Conservation (phyloP, 2,113 vertebrate species). For the Burhinus oedicnemus region DNA sequence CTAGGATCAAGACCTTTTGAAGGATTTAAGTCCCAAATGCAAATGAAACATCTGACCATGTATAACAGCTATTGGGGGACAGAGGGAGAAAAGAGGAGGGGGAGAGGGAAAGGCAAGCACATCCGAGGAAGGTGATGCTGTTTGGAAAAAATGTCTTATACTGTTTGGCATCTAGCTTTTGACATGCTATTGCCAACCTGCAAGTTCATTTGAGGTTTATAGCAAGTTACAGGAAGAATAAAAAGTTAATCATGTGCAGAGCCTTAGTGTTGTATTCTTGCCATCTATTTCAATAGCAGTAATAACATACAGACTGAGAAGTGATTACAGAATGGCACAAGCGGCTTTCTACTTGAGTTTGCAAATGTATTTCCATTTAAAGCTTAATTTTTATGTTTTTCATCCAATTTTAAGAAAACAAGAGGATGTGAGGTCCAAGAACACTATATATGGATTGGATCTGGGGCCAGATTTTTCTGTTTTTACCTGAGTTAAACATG, state of each 20-base stretch:
- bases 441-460: not conserved
- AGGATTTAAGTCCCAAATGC: not conserved
- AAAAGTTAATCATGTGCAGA: conserved; percentile 49
- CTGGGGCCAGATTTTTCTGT: not conserved
- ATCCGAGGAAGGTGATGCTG: not conserved
- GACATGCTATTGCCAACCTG: conserved; percentile 38
- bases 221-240: conserved; percentile 63
- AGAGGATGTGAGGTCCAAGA: not conserved
- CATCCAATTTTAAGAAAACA: not conserved
- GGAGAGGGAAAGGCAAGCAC: not conserved
- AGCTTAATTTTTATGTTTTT: not conserved
- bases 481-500: not conserved
- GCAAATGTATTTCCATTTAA: conserved; percentile 16
- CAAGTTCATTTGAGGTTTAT: conserved; percentile 54
- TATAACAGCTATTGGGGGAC: not conserved
- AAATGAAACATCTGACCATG: not conserved
- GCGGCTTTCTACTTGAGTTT: not conserved
- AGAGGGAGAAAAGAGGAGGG: not conserved
- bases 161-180: conserved; percentile 1
- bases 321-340: not conserved
- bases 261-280: conserved; percentile 17
- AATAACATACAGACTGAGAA: conserved; percentile 34
- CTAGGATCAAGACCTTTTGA: not conserved
- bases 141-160: conserved; percentile 45
- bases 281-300: conserved; percentile 42